A percentile compares a stretch with the other conserved stretches of the same genome.
Conservation (phyloP, 2,113 vertebrate genomes). For the Ascaphus truei region DNA sequence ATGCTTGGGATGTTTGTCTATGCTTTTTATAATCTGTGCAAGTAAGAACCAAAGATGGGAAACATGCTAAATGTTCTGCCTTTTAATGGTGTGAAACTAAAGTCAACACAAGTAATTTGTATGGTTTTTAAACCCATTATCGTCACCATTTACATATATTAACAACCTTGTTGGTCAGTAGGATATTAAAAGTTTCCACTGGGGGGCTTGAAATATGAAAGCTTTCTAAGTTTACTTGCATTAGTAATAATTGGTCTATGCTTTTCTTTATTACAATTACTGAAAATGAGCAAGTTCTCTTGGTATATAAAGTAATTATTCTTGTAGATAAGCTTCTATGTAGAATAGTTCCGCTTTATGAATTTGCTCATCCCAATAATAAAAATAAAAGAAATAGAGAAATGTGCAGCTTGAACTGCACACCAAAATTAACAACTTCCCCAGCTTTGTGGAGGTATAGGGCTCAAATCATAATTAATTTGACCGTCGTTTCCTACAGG, state of each 20-base stretch:
- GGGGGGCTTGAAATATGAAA: conserved; percentile 9
- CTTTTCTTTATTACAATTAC: background rate
- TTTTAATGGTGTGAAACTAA: background rate
- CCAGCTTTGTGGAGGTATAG: background rate
- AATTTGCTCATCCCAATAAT: background rate
- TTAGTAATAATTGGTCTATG: background rate
- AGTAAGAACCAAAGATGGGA: background rate
- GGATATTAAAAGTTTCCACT: conserved; percentile 21
- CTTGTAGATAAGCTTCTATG: background rate
- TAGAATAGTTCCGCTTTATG: background rate
- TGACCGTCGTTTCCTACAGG: conserved; percentile 16
- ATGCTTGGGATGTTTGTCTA: background rate
- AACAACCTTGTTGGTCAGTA: conserved; percentile 10
- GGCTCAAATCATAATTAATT: conserved; percentile 27
- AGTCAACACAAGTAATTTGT: background rate
- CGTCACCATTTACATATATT: conserved; percentile 22
- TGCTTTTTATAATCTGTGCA: too few species aligned
- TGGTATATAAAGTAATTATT: conserved; percentile 4
- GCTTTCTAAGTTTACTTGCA: background rate
- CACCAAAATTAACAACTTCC: background rate
- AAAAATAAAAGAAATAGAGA: background rate
- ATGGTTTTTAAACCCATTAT: background rate
- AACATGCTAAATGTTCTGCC: background rate
- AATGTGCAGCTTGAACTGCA: background rate
- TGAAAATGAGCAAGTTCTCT: background rate